Evolutionary conservation across 2,113 vertebrate genomes (phyloP).

Genomic region (Cyprinodon tularosa): DNA sequence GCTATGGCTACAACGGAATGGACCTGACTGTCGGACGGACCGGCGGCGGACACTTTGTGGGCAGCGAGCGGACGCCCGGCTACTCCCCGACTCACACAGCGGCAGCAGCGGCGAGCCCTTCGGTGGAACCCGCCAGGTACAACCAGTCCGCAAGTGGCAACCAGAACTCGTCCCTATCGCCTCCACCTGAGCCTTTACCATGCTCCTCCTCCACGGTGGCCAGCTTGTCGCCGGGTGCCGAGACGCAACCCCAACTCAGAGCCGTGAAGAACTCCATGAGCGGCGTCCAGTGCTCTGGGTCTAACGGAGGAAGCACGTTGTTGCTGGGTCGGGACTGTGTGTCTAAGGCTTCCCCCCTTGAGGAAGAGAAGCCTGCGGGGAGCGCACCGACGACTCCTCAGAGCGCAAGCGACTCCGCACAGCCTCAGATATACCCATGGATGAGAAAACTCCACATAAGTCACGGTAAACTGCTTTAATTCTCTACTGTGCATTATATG

Average conservation of each 20-base stretch:
- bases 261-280: conserved; percentile 91
- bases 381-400: conserved; percentile 90
- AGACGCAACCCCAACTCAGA: conserved; percentile 84
- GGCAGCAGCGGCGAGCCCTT: conserved; percentile 78
- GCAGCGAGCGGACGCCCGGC: conserved; percentile 88
- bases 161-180: conserved; percentile 86
- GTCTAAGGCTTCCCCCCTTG: conserved; percentile 88
- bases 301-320: conserved; percentile 83
- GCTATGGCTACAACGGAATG: conserved; percentile 98
- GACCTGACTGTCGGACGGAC: conserved; percentile 95
- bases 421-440: conserved; percentile 99
- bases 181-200: conserved; percentile 91
- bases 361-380: conserved; percentile 91
- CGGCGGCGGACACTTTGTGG: conserved; percentile 91
- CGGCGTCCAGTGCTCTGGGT: conserved; percentile 84
- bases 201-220: conserved; percentile 90
- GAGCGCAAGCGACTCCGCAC: conserved; percentile 86
- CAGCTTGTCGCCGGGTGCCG: conserved; percentile 86
- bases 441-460: conserved; percentile 99
- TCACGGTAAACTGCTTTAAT: conserved; percentile 87
- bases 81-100: conserved; percentile 86
- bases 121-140: conserved; percentile 94
- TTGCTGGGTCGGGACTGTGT: conserved; percentile 90
- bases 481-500: conserved; percentile 28
- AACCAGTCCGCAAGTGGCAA: conserved; percentile 80